A percentile compares a stretch with the other conserved stretches of the same genome.
Conservation (phyloP, 2,888 invertebrate species). For the Platycheirus rosarum region DNA sequence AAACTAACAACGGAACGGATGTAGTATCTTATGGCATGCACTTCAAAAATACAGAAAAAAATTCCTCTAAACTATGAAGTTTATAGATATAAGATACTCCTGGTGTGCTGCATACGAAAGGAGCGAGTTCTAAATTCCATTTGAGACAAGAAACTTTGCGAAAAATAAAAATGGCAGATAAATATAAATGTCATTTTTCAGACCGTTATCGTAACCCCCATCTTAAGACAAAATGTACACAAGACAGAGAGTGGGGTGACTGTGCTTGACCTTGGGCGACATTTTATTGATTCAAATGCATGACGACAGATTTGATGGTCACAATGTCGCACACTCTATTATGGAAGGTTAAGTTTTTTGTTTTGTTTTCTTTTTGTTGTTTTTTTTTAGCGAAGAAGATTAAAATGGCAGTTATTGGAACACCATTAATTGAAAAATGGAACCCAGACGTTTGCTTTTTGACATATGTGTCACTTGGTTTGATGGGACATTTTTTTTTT, state of each 20-base stretch:
- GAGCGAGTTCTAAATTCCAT: neutral
- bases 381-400: neutral
- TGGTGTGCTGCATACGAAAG: too few species aligned
- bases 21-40: neutral
- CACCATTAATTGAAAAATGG: too few species aligned
- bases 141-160: neutral
- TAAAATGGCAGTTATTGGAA: neutral
- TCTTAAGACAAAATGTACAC: neutral
- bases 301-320: conserved; percentile 12
- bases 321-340: neutral
- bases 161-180: neutral
- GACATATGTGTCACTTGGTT: too few species aligned
- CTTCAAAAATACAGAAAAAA: neutral
- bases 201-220: neutral
- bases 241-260: neutral
- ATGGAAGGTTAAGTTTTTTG: neutral
- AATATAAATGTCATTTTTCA: neutral
- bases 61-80: too few species aligned
- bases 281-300: conserved; percentile 40
- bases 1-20: neutral
- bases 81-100: neutral
- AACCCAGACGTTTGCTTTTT: too few species aligned
- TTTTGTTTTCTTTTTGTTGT: neutral
- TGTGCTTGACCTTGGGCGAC: conserved; percentile 29
- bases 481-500: too few species aligned